phyloP scores from a whole-genome alignment of 2,797 vertebrate species.

The Cyprinella venusta region DNA sequence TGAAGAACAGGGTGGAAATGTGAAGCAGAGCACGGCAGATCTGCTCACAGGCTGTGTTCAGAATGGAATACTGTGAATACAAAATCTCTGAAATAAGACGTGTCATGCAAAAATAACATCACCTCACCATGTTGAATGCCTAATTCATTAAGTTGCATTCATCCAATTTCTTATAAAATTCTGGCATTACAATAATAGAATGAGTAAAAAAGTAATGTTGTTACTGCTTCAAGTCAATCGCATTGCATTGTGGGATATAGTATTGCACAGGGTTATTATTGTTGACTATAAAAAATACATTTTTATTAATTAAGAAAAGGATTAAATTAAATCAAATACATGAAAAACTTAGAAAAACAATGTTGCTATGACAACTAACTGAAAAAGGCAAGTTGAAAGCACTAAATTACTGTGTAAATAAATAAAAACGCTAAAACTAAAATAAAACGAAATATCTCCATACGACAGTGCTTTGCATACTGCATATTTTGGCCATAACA shows the following conservation, averaged over 20 bases:
- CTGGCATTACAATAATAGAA: background rate
- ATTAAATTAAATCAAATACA: no score
- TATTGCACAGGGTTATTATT: background rate
- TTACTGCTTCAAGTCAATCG: background rate
- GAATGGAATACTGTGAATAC: background rate
- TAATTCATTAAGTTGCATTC: background rate
- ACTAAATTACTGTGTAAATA: background rate
- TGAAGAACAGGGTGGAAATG: background rate
- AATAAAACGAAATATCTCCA: background rate
- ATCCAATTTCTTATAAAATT: background rate
- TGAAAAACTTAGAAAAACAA: background rate
- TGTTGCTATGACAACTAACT: no score
- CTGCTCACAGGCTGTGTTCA: background rate
- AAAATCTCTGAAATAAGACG: background rate
- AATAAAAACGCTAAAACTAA: background rate
- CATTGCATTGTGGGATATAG: background rate
- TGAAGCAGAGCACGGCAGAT: background rate
- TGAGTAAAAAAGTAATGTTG: background rate
- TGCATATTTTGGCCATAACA: background rate
- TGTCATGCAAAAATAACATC: background rate
- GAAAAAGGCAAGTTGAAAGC: background rate
- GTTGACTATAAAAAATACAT: background rate
- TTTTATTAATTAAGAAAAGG: no score
- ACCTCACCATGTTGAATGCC: background rate
- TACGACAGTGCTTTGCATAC: background rate